Conservation (phyloP, 2,113 vertebrate species). For the Apodemus sylvaticus region DNA sequence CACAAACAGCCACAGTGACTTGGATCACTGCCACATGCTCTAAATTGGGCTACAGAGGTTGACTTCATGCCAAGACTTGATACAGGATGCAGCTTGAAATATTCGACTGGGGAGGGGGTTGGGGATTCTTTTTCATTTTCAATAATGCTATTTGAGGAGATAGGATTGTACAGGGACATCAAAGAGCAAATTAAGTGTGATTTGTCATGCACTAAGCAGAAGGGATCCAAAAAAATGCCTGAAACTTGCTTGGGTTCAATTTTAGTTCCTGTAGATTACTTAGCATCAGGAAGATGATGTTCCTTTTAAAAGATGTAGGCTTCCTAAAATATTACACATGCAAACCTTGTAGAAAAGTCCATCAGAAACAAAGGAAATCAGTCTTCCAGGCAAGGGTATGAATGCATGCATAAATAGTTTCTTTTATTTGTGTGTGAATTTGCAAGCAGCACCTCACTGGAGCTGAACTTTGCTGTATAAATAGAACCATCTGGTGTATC, state of each 20-base stretch:
- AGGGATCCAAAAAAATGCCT: background rate
- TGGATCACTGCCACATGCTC: constrained; percentile 70
- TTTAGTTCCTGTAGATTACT: background rate
- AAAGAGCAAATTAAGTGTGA: constrained; percentile 52
- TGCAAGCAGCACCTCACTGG: constrained; percentile 79
- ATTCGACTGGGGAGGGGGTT: constrained; percentile 38
- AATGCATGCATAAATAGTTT: constrained; percentile 37
- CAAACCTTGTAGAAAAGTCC: background rate
- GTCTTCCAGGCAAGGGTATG: constrained; percentile 8
- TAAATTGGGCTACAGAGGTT: constrained; percentile 66
- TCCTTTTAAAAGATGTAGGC: constrained; percentile 6
- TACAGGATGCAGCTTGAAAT: constrained; percentile 77
- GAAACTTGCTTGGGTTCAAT: background rate
- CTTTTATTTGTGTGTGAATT: constrained; percentile 72
- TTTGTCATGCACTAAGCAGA: constrained; percentile 8
- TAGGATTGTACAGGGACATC: constrained; percentile 22
- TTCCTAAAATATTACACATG: constrained; percentile 16
- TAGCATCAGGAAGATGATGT: constrained; percentile 9
- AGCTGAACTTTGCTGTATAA: constrained; percentile 84
- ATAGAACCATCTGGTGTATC: constrained; percentile 86
- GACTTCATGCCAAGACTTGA: constrained; percentile 60
- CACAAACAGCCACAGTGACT: constrained; percentile 66
- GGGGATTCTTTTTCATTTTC: constrained; percentile 49
- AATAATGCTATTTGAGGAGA: constrained; percentile 43
- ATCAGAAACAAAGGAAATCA: constrained; percentile 48